Conservation (phyloP, 2,888 invertebrate species). For the Busseola fusca region DNA sequence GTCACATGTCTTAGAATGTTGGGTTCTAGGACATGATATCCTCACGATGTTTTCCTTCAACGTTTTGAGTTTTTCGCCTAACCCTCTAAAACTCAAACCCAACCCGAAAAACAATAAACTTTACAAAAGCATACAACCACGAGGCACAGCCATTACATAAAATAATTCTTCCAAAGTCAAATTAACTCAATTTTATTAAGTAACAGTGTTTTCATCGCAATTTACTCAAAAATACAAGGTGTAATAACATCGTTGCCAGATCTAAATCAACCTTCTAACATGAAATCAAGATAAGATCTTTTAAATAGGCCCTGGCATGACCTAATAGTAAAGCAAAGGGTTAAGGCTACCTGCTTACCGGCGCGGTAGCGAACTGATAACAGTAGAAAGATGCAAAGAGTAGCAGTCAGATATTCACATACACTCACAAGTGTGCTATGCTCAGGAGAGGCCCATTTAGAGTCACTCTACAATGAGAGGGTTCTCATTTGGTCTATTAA, state of each 20-base stretch:
- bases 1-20: too few relatives aligned
- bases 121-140: not conserved
- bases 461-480: too few relatives aligned
- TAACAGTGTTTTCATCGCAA: conserved; percentile 18
- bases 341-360: not conserved
- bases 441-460: too few relatives aligned
- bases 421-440: too few relatives aligned
- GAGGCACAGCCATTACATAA: not conserved
- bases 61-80: not conserved
- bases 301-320: conserved; percentile 3
- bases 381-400: too few relatives aligned
- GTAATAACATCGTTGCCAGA: conserved; percentile 16
- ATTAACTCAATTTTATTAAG: conserved; percentile 27
- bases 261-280: conserved; percentile 29
- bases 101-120: not conserved
- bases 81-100: not conserved
- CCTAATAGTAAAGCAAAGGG: not conserved
- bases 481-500: too few relatives aligned
- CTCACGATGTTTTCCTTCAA: not conserved
- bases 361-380: too few relatives aligned
- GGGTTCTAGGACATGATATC: not conserved
- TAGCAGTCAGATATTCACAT: too few relatives aligned
- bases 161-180: conserved; percentile 10
- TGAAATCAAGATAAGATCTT: conserved; percentile 38
- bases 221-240: conserved; percentile 23